These are phyloP conservation scores for Danio choprae DNA, from an alignment of 2,797 vertebrate species.

Conservation along the genomic window DNA sequence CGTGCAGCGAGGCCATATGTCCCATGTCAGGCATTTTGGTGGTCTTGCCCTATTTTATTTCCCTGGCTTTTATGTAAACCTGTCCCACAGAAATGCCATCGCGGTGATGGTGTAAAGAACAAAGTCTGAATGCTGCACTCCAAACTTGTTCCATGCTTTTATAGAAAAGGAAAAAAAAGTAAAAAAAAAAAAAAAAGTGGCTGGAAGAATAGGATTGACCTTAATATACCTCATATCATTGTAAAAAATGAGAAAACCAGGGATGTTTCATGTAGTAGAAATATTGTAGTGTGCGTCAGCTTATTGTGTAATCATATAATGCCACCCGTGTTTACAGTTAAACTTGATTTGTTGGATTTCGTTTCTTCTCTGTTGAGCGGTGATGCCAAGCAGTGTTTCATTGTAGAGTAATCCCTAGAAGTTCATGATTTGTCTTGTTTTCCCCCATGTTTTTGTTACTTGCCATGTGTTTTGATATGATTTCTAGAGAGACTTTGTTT, in stretches of 20 bases:
- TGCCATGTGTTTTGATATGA: conserved; percentile 86
- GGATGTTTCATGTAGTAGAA: conserved; percentile 90
- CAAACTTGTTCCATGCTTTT: conserved; percentile 79
- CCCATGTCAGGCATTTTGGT: conserved; percentile 14
- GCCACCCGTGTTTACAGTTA: conserved; percentile 89
- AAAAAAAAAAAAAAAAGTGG: conserved; percentile 53
- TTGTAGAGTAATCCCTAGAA: conserved; percentile 76
- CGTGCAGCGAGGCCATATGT: conserved; percentile 57
- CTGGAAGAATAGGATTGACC: conserved; percentile 77
- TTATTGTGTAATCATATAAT: conserved; percentile 94
- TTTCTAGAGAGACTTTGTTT: conserved; percentile 86
- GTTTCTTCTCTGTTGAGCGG: conserved; percentile 72
- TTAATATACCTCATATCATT: conserved; percentile 89
- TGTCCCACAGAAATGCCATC: conserved; percentile 77
- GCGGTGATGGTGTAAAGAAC: conserved; percentile 77
- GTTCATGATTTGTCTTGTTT: conserved; percentile 73
- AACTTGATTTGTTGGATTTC: conserved; percentile 75
- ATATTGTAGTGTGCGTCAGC: conserved; percentile 89
- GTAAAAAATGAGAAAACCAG: conserved; percentile 79
- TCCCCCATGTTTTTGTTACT: conserved; percentile 79
- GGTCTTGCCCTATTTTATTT: conserved; percentile 27
- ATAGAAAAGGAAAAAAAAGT: conserved; percentile 61
- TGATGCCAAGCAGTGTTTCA: conserved; percentile 84
- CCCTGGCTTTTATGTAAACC: conserved; percentile 66
- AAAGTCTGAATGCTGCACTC: conserved; percentile 78